Base-by-base conservation (phyloP, 2,888 invertebrate species). In the Antitype chi region DNA sequence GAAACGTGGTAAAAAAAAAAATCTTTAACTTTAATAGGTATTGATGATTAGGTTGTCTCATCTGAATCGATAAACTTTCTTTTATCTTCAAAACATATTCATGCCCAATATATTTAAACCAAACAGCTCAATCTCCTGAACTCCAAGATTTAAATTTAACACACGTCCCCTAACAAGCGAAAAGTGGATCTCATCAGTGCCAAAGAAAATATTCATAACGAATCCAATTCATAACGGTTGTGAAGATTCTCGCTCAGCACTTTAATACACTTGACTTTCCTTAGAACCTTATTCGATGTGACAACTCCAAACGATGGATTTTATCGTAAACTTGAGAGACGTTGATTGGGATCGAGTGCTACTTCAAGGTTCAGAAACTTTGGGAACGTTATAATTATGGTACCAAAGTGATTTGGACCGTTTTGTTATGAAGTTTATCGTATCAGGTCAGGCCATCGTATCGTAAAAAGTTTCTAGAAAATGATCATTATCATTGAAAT, bases 331-430 rank as follows among this genome's bases (percentile, higher is more conserved):
- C 78, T 85, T 79, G 81, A 84, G 59, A 71, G 79, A 79, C 83
- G 62, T 85, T 84, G 86, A 88, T 89, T 87, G 85, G 82, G 81
- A 82, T 88, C 87, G 87, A 88, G 88, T 79, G 88, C 76, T 77
- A 53, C 85, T 87, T 75, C 80, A 85, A 78, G 75, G 70, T 80
- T 78, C 72, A 72, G 70, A 66, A 86, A 86, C 81, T 87, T 85
- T 76, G 63, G 70, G 70, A 75, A 77, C 79, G 78, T 86, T 80
- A 76, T 74, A 85, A 86, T 88, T 80, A 80, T 88, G 70, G 78
- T 84, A 82, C 78, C 75, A 80, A 85, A 85, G 80, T 87, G 77
- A 83, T 83, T 86, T 79, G 70, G 74, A 70, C 55, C 77, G 73
- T 67, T 87, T 87, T 86, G 69, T 82, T 86, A 66, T 62, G 69